Evolutionary conservation across 2,113 vertebrate genomes (phyloP), one percentile per base, ranked within the genome.

Genomic region (Leptobrachium leishanense): DNA sequence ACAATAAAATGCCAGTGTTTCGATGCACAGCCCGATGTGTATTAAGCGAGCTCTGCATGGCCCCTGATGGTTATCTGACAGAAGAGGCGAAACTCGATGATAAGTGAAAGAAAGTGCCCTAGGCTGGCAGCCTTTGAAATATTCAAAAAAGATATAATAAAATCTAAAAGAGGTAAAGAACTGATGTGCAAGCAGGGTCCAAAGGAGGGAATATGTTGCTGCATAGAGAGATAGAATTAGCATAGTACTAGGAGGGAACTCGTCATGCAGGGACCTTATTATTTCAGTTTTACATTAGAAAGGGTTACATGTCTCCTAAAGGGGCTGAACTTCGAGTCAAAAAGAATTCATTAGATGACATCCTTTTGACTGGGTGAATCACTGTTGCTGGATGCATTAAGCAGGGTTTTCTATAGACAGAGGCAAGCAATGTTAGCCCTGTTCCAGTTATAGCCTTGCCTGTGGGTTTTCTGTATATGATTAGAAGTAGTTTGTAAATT

Each of bases 61-160:
- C 73, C 70, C 50, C 70, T 73, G 63, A 55, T 57, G 64, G 5
- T 59, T 66, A 13, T 50, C 13, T 66, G 46, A 64, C 57, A 50
- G 68, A 43, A 75, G 11, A 66, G 15, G 39, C 65, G 50, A 55
- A 79, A 74, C 50, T 80, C 70, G 57, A 64, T 68, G 44, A 80
- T 40, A 74, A 5, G 40, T 55, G 57, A 80, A 74, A 43, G 63
- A 59, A 63, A 68, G 8, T 74, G 77, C 71, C 64, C 77, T 74
- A 80, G 71, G 77, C 77, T 74, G 71, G 2, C 77, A 74, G 46
- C 57, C 71, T 74, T 80, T 80, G 77, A 80, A 80, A 74, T 80
- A 74, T 74, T 50, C 53, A 74, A 80, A 74, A 74, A 62, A 12
- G 20, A 74, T 74, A 68, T 80, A 74, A 74, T 80, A 74, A 80